Evolutionary conservation across 2,888 invertebrate species (phyloP).

Genomic region (Steinernema scapterisci): DNA sequence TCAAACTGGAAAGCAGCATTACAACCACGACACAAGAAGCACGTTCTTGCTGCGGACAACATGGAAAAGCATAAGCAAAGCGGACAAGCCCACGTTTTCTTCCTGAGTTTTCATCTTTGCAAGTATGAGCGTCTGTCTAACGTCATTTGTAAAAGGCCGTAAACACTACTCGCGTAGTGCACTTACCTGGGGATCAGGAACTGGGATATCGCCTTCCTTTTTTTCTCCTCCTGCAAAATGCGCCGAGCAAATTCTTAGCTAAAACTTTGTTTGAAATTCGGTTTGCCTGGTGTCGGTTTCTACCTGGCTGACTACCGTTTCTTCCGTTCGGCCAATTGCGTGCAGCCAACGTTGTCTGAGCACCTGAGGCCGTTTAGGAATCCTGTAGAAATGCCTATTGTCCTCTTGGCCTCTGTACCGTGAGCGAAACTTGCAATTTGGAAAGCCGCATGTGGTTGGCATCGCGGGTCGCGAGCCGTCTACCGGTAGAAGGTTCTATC

Average conservation of each 20-base stretch:
- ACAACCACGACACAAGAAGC: constrained; percentile 30
- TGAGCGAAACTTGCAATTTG: constrained; percentile 69
- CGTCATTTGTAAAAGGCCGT: too few species aligned
- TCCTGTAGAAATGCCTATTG: constrained; percentile 70
- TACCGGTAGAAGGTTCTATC: neutral
- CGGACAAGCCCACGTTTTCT: constrained; percentile 7
- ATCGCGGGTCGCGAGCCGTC: constrained; percentile 47
- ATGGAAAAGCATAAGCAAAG: neutral
- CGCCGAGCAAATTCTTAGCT: constrained; percentile 69
- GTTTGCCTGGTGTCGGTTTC: neutral
- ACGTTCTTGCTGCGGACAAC: neutral
- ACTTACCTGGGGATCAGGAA: constrained; percentile 68
- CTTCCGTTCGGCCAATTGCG: constrained; percentile 69
- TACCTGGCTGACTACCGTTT: constrained; percentile 70
- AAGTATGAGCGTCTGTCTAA: neutral
- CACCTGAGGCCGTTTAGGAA: constrained; percentile 69
- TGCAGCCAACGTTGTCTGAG: constrained; percentile 69
- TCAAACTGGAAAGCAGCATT: constrained; percentile 61
- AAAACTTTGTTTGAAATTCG: constrained; percentile 43
- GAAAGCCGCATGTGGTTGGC: constrained; percentile 70
- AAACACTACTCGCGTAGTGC: neutral
- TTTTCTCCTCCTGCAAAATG: constrained; percentile 70
- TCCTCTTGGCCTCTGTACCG: constrained; percentile 69
- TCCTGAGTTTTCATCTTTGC: neutral
- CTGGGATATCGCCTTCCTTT: constrained; percentile 69